Conservation (phyloP, 2,113 vertebrate species). For the Nycticorax nycticorax region DNA sequence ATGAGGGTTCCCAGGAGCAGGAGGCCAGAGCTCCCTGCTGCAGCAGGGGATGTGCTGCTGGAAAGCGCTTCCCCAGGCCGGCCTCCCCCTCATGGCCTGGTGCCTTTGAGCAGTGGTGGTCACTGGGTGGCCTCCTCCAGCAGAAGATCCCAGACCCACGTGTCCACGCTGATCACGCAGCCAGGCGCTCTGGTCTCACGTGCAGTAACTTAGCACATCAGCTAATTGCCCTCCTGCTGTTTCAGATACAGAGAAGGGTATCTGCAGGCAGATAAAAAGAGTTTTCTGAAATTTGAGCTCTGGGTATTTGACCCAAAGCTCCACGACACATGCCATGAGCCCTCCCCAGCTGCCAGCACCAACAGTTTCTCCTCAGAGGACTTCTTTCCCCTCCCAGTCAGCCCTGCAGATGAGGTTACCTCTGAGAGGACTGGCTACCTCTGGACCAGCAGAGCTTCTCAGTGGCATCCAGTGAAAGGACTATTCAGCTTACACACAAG, state of each 20-base stretch:
- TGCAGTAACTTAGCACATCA: not conserved
- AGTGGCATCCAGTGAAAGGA: not conserved
- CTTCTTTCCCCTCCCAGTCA: not conserved
- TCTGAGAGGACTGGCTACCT: not conserved
- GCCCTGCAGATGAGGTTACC: not conserved
- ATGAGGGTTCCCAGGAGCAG: not conserved
- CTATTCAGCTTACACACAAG: fast-evolving
- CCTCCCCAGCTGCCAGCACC: not conserved
- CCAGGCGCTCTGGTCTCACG: not conserved
- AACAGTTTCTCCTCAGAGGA: not conserved
- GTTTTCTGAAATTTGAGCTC: not conserved
- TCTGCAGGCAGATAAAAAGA: not conserved
- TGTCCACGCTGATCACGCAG: not conserved
- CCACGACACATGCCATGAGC: fast-evolving
- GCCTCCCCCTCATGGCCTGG: not conserved
- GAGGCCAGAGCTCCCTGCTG: not conserved
- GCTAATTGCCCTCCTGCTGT: no score
- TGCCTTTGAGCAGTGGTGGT: not conserved
- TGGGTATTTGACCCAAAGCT: not conserved
- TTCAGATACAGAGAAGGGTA: no score
- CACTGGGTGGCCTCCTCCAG: not conserved
- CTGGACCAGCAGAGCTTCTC: not conserved
- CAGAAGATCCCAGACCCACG: no score
- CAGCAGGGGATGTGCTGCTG: not conserved
- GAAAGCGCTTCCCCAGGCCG: not conserved